Evolutionary conservation across 1,140 invertebrate genomes (phyloP).

Genomic region (Belonocnema kinseyi): DNA sequence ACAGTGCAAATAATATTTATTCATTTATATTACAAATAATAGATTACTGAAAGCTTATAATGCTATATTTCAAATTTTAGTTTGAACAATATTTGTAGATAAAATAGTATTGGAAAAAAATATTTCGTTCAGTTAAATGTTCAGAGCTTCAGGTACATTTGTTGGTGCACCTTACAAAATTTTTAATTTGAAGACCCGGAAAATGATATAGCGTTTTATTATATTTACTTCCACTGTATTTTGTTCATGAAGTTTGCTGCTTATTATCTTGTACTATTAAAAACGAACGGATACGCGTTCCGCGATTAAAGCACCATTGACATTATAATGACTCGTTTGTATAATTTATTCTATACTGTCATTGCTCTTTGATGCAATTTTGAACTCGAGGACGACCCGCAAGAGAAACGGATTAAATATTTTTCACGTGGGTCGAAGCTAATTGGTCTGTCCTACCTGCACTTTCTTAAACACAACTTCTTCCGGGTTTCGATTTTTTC

Average conservation of each 20-base stretch:
- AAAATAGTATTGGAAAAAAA: no score
- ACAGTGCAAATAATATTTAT: no score
- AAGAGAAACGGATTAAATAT: not conserved
- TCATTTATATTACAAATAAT: no score
- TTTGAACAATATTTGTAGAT: no score
- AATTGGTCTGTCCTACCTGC: not conserved
- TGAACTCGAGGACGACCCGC: conserved; percentile 8
- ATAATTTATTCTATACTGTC: not conserved
- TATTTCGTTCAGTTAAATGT: no score
- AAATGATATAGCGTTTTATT: not conserved
- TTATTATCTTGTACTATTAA: not conserved
- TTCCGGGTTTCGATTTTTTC: not conserved
- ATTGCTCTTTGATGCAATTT: not conserved
- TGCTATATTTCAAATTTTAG: no score
- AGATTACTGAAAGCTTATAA: no score
- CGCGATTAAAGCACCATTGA: no score
- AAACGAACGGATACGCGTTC: not conserved
- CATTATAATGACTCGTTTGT: not conserved
- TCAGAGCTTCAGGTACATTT: no score
- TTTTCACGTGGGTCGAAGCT: conserved; percentile 2
- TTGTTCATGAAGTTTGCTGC: not conserved
- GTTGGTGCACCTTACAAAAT: no score
- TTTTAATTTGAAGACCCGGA: not conserved
- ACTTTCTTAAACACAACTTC: conserved; percentile 3
- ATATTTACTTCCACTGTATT: not conserved